Evolutionary conservation across 2,113 vertebrate species (phyloP).

Genomic region (Lathamus discolor): DNA sequence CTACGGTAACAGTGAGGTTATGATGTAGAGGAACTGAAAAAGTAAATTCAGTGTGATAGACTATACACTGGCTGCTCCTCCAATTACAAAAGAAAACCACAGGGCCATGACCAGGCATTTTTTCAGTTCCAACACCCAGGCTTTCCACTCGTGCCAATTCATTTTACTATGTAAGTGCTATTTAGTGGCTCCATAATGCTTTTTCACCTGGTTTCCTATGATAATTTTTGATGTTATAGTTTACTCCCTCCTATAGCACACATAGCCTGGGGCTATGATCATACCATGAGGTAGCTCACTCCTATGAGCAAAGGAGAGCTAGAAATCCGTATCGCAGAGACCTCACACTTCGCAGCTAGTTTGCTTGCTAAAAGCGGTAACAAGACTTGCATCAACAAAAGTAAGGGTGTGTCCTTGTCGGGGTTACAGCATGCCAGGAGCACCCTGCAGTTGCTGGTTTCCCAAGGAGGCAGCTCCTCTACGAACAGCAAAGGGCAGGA

Average conservation of each 20-base stretch:
- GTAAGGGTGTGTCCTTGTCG: neutral
- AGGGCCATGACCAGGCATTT: neutral
- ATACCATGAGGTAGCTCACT: neutral
- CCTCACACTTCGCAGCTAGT: neutral
- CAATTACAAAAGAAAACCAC: neutral
- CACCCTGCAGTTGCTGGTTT: fast-evolving
- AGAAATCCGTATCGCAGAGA: neutral
- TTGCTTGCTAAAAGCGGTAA: neutral
- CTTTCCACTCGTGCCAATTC: neutral
- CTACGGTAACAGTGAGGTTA: neutral
- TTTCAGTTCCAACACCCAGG: neutral
- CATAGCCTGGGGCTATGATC: fast-evolving
- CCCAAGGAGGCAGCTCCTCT: neutral
- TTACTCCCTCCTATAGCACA: neutral
- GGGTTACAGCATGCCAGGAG: neutral
- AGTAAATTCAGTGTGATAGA: neutral
- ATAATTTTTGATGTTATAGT: neutral
- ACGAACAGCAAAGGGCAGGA: neutral
- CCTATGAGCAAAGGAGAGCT: neutral
- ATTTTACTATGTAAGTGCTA: neutral
- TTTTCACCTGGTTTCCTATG: neutral
- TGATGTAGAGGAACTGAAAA: neutral
- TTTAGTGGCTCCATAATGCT: neutral
- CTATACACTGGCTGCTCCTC: neutral
- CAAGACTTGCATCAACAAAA: neutral